Percentiles rank a stretch among this genome's conserved stretches.
Evolutionary conservation across 2,113 vertebrate species (phyloP).

Genomic region (Rhombomys opimus): DNA sequence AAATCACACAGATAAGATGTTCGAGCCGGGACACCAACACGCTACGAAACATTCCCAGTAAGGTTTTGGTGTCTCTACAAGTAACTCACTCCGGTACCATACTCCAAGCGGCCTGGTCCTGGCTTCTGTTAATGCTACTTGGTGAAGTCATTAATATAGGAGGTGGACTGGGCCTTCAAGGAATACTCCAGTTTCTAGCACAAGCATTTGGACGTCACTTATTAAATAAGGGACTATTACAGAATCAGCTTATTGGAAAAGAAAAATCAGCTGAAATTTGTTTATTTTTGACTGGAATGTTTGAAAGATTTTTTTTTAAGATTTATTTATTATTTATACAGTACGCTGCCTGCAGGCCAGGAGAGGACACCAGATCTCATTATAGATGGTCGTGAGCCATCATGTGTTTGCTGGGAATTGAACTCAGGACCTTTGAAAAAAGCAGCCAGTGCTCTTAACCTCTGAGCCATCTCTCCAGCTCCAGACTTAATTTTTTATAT

Average conservation of each 20-base stretch:
- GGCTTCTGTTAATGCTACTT: not conserved
- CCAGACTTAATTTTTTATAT: not conserved
- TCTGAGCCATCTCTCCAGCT: too few species aligned
- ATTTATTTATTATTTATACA: too few species aligned
- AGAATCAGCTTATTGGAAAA: not conserved
- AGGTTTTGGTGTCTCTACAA: not conserved
- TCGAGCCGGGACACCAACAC: not conserved
- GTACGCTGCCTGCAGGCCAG: too few species aligned
- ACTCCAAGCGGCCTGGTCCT: not conserved
- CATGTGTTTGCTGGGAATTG: too few species aligned
- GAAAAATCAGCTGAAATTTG: not conserved
- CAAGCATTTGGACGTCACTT: not conserved
- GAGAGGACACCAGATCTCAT: too few species aligned
- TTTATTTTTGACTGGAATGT: not conserved
- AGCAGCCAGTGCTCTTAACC: too few species aligned
- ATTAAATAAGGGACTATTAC: not conserved
- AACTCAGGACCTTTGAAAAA: too few species aligned
- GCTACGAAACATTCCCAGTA: not conserved
- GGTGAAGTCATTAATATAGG: not conserved
- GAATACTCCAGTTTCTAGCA: not conserved
- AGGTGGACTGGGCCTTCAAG: not conserved
- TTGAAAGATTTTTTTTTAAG: not conserved
- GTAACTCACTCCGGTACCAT: not conserved
- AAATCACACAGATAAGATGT: not conserved
- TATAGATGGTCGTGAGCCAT: too few species aligned